Percentiles rank a stretch among this genome's conserved stretches.
These are phyloP conservation scores for Sesamia inferens DNA, from an alignment of 2,888 invertebrate genomes.

Conservation along the genomic window DNA sequence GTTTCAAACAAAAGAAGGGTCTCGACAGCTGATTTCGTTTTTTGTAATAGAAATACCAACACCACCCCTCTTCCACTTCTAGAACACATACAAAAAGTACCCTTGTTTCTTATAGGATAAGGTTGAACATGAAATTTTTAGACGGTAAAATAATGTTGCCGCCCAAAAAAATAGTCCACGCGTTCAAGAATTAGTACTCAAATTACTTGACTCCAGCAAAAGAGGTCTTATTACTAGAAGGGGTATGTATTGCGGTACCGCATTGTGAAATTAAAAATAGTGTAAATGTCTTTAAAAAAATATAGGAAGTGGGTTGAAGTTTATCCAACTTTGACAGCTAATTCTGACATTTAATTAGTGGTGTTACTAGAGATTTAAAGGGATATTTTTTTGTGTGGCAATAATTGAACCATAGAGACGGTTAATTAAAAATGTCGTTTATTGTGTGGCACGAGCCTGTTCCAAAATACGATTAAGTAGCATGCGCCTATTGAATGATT, in stretches of 20 bases:
- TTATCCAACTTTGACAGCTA: conserved; percentile 70
- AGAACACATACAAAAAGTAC: background rate
- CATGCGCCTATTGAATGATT: background rate
- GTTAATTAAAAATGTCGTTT: conserved; percentile 53
- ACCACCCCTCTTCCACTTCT: background rate
- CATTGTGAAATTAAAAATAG: conserved; percentile 80
- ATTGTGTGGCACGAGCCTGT: conserved; percentile 30
- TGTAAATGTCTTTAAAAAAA: conserved; percentile 78
- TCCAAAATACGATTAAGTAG: conserved; percentile 6
- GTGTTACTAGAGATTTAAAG: conserved; percentile 70
- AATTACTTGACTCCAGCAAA: conserved; percentile 84
- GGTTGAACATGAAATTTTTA: background rate
- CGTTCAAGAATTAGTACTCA: conserved; percentile 81
- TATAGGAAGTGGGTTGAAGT: conserved; percentile 68
- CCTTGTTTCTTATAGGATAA: background rate
- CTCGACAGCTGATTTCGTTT: conserved; percentile 84
- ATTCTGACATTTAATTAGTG: conserved; percentile 77
- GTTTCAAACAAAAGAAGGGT: conserved; percentile 80
- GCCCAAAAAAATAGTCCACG: conserved; percentile 56
- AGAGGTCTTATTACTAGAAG: conserved; percentile 78
- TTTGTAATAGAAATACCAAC: conserved; percentile 67
- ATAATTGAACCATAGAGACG: conserved; percentile 51
- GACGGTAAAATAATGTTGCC: conserved; percentile 12
- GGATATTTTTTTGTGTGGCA: conserved; percentile 47
- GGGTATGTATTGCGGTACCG: conserved; percentile 69